Conservation (phyloP, 2,113 vertebrate genomes). For the Morone saxatilis region DNA sequence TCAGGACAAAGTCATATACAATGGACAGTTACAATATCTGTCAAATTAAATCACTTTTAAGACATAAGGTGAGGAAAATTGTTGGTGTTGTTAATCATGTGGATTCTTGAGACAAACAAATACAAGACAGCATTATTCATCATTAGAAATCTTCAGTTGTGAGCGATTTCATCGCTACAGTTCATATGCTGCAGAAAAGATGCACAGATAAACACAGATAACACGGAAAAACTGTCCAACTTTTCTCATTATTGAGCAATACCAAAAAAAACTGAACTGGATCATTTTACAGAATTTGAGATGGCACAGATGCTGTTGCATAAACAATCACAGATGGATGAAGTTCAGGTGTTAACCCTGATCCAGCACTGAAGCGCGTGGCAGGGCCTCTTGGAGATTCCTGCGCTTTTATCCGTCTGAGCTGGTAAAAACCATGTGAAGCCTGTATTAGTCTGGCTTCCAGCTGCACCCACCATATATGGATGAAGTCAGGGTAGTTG, state of each 20-base stretch:
- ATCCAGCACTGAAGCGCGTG: background rate
- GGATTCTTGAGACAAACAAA: background rate
- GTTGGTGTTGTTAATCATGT: background rate
- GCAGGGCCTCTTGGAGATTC: slow-evolving; percentile 30
- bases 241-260: background rate
- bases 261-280: background rate
- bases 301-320: background rate
- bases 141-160: background rate
- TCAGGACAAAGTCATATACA: background rate
- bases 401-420: slow-evolving; percentile 49
- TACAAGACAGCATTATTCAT: background rate
- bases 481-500: slow-evolving; percentile 39
- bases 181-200: background rate
- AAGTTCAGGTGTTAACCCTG: slow-evolving; percentile 33
- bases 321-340: slow-evolving; percentile 15
- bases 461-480: slow-evolving; percentile 63
- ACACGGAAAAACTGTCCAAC: background rate
- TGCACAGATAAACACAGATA: background rate
- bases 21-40: background rate
- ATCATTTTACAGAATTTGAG: background rate
- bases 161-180: background rate
- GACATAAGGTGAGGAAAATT: background rate
- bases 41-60: background rate
- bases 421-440: slow-evolving; percentile 38
- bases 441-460: slow-evolving; percentile 29